Base-by-base conservation (phyloP, 2,888 invertebrate species). In the Andrena marginata region DNA sequence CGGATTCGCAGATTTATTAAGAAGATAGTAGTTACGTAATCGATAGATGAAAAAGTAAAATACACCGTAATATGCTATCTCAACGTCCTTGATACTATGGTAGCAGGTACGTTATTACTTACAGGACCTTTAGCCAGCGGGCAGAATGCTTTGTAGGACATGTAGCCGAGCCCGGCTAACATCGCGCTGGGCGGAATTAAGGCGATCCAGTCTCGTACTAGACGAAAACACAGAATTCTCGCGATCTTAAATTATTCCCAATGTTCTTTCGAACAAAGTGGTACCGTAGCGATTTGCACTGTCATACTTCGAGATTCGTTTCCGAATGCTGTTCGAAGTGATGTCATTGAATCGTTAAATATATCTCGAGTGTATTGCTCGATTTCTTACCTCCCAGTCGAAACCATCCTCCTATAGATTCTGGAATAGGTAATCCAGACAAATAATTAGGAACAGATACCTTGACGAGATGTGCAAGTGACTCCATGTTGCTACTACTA, bases 351-450 rank as follows among this genome's bases (percentile, higher is more conserved):
- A 63, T 60, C 31, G 70, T 67, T 48, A 33, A 31, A 63, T 16
- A 76, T 73, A 67, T 54, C 26, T 29, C 16, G 51, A 75, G 26
- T 20, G 59, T 23, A 56, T 35, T 20, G 7, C 20, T 74, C 35
- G 62, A 51, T 71, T 73, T 64, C 79, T 71, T 95, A 98, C 98
- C 95, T 94, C 98, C 97, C 86, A 98, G 95, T 91, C 96, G 96
- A 94, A 98, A 98, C 97, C 98, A 97, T 92, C 98, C 98, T 85
- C 97, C 96, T 87, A 98, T 94, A 16, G 96, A 95, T 92, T 97
- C 96, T 8, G 98, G 98, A 93, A 98, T 96, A 26, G 98, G 98
- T 85, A 98, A 95, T 92, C 95, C 96, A 74, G 97, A 95, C 90
- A 98, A 95, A 95, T 98, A 98, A 94, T 97, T 97, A 5, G 98